Conservation (phyloP, 2,797 vertebrate genomes). For the Amazona ochrocephala region DNA sequence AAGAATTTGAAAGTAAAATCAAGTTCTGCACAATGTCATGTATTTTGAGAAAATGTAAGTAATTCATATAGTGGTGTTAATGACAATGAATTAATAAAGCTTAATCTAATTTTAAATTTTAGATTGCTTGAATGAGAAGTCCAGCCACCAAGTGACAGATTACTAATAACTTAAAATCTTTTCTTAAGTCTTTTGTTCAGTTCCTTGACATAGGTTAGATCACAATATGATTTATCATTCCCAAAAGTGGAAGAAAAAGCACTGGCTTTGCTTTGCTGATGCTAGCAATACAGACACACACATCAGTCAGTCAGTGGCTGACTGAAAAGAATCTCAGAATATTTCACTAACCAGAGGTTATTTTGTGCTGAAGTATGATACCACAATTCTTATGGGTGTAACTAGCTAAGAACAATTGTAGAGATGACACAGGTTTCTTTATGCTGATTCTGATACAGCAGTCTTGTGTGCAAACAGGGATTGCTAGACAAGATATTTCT, state of each 20-base stretch:
- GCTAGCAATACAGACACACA: background rate
- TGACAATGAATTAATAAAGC: background rate
- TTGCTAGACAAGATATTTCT: background rate
- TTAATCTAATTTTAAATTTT: constrained; percentile 1
- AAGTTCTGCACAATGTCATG: background rate
- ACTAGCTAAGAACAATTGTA: background rate
- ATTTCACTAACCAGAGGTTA: background rate
- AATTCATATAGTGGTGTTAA: background rate
- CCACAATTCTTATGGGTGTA: background rate
- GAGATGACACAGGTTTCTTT: background rate
- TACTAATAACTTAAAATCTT: background rate
- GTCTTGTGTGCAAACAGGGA: background rate
- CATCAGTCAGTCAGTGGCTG: background rate
- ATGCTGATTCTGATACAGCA: background rate
- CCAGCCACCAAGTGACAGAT: background rate
- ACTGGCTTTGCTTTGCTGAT: background rate
- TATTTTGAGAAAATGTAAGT: background rate
- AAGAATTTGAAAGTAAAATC: background rate
- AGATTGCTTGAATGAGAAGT: background rate
- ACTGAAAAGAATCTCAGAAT: background rate
- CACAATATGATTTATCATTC: background rate
- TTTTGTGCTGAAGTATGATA: background rate
- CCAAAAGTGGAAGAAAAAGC: background rate
- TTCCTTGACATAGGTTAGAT: background rate
- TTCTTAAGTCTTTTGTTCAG: background rate